Conservation (phyloP, 2,113 vertebrate genomes). For the Caranx melampygus region DNA sequence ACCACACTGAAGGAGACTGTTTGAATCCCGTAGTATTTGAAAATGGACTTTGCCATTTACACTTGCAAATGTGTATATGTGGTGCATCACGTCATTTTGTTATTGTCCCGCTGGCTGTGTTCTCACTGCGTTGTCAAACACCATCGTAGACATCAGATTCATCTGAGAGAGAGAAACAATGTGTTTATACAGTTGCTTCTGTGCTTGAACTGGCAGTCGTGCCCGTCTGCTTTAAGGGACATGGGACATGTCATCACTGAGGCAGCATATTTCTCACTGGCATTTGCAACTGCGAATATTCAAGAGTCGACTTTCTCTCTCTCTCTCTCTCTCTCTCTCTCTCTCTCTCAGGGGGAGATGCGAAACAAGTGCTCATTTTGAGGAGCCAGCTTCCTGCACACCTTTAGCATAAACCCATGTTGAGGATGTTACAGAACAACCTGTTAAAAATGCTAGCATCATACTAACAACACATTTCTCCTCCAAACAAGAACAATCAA, state of each 20-base stretch:
- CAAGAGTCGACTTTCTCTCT: constrained; percentile 10
- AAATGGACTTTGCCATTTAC: not conserved
- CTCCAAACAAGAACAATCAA: constrained; percentile 63
- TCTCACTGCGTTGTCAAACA: constrained; percentile 53
- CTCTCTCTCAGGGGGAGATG: not conserved
- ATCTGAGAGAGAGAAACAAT: constrained; percentile 36
- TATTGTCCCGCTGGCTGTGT: not conserved
- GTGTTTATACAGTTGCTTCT: constrained; percentile 47
- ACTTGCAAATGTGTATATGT: not conserved
- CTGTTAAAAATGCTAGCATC: constrained; percentile 49
- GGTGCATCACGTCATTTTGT: constrained; percentile 27
- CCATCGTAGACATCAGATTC: constrained; percentile 38
- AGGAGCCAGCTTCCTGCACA: constrained; percentile 35
- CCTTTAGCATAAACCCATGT: constrained; percentile 34
- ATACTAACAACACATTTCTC: constrained; percentile 57
- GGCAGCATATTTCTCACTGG: constrained; percentile 10
- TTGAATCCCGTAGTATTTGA: not conserved
- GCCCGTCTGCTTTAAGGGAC: constrained; percentile 45
- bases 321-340: not conserved
- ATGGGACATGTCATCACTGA: constrained; percentile 27
- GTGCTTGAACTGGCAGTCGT: constrained; percentile 53
- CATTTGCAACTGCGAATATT: constrained; percentile 38
- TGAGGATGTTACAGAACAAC: constrained; percentile 34
- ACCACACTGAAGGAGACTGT: not conserved
- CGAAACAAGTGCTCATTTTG: not conserved